phyloP scores from a whole-genome alignment of 2,113 vertebrate species.

The Rynchops niger region DNA sequence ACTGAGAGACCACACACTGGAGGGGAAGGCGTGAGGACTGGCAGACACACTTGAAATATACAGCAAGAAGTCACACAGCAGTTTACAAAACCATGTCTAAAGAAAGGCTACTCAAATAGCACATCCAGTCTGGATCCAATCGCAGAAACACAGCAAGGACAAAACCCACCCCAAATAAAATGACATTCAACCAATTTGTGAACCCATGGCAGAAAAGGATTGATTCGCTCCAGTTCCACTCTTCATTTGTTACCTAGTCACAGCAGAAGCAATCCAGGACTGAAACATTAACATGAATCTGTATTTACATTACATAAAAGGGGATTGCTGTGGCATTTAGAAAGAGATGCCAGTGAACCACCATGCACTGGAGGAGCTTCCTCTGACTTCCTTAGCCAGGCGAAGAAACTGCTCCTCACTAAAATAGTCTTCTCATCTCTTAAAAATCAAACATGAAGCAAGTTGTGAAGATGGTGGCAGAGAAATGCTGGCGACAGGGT shows the following conservation, averaged over 20 bases:
- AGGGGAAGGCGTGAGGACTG: background rate
- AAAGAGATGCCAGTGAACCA: background rate
- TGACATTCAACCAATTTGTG: background rate
- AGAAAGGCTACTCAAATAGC: background rate
- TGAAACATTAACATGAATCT: background rate
- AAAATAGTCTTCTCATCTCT: background rate
- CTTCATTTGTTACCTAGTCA: background rate
- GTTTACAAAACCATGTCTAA: background rate
- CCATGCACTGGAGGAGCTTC: background rate
- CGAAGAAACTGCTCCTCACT: background rate
- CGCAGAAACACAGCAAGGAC: background rate
- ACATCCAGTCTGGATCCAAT: background rate
- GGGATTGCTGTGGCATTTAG: background rate
- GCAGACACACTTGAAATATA: background rate
- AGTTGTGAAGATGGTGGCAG: background rate
- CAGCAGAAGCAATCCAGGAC: background rate
- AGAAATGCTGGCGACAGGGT: background rate
- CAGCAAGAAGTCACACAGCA: background rate
- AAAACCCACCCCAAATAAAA: background rate
- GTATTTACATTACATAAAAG: background rate
- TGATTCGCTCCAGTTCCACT: background rate
- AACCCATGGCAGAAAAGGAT: background rate
- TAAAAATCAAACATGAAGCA: background rate
- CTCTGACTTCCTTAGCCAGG: background rate
- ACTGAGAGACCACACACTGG: fast-evolving